Evolutionary conservation across 2,888 invertebrate species (phyloP).

Genomic region (Fabriciana adippe): DNA sequence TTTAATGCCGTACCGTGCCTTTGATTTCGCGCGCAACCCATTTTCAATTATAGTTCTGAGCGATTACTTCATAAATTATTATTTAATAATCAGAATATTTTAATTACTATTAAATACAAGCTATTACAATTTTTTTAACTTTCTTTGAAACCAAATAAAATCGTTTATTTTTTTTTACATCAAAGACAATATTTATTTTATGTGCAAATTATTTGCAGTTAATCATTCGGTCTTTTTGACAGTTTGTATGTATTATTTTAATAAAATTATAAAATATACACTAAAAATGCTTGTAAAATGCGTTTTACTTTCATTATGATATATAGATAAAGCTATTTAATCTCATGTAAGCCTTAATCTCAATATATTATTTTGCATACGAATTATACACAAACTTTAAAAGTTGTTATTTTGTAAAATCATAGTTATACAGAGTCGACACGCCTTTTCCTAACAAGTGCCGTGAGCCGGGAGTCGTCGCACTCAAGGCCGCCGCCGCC

Average conservation of each 20-base stretch:
- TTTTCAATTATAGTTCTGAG: not conserved
- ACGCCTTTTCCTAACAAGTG: conserved; percentile 83
- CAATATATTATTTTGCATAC: not conserved
- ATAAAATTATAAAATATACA: not conserved
- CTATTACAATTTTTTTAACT: too few species aligned
- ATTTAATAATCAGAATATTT: not conserved
- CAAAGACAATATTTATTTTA: too few species aligned
- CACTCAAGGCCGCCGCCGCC: conserved; percentile 80
- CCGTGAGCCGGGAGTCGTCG: conserved; percentile 74
- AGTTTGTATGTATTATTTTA: not conserved
- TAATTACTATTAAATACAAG: not conserved
- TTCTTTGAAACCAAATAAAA: too few species aligned
- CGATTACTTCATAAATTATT: not conserved
- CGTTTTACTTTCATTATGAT: not conserved
- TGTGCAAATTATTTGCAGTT: too few species aligned
- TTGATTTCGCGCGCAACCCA: conserved; percentile 15
- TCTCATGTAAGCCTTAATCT: too few species aligned
- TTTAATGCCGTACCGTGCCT: conserved; percentile 13
- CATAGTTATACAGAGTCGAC: conserved; percentile 73
- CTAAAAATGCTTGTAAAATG: not conserved
- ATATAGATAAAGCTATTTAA: not conserved
- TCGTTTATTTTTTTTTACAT: too few species aligned
- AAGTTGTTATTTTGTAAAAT: conserved; percentile 46
- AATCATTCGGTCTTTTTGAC: conserved; percentile 21
- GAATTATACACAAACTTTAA: conserved; percentile 7